Evolutionary conservation across 1,140 invertebrate genomes (phyloP), one percentile per base, ranked within the genome.

Genomic region (Heterodera schachtii): DNA sequence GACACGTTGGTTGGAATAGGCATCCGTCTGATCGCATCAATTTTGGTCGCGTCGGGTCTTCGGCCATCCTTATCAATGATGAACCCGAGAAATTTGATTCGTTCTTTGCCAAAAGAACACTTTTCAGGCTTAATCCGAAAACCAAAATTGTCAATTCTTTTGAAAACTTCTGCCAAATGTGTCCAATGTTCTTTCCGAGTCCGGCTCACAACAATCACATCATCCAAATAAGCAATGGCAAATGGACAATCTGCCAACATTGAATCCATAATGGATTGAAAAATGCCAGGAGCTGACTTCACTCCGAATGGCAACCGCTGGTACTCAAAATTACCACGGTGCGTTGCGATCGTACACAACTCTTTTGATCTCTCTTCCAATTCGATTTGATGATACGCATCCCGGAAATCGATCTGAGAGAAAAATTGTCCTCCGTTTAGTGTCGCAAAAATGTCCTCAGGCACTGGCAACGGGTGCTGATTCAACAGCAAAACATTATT

Each of bases 21-120:
- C 64, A 79, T 66, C 5, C 11, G 1, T 3, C 4, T 2, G 43
- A 79, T 79, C 1, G 64, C 64, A 0, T 64, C 2, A 11, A 41
- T 31, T 9, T 70, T 70, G 1, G 52, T 16, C 11, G 78, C 43
- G 44, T 79, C 78, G 0, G 78, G 78, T 8, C 21, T n/a, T n/a
- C 47, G 41, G 43, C 78, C 78, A n/a, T 67, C 19, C n/a, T 66
- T 44, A n/a, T 21, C n/a, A 6, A 79, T 7, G 6, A 79, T 73
- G 19, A 31, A 31, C 7, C 78, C 78, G 3, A 79, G 13, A 11
- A 67, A 79, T n/a, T 73, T 92, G 93, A 84, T 91, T 91, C 78
- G 90, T 90, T 4, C 93, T 88, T 6, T 90, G 90, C 85, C 88
- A 92, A 4, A 92, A 79, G 19, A 71, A 11, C 44, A 43, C 44